Base-by-base conservation (phyloP, 2,113 vertebrate genomes). In the Globicephala melas region DNA sequence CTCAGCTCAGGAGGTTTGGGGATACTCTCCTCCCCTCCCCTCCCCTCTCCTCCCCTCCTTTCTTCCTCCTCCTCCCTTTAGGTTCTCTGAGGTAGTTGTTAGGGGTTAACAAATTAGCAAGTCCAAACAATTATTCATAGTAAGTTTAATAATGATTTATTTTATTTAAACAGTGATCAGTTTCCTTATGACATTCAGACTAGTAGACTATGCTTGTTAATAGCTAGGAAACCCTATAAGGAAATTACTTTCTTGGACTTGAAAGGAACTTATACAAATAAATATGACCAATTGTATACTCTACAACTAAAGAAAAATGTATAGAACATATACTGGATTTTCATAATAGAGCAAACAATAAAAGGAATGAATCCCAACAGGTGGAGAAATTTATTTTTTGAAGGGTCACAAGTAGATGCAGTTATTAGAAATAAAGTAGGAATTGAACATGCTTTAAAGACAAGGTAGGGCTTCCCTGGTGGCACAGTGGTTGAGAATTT, bases 231-330 rank as follows among this genome's bases (percentile, higher is more conserved):
- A 53, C 44, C 58, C 71, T 85, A n/a, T 74, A 79, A 81, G 65
- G 79, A 93, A 94, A 94, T 81, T 70, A 36, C 77, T 95, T 85
- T 67, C 90, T 17, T 95, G 84, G 18, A 63, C 93, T 76, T 63
- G 47, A 97, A 97, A 93, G 41, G 63, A 68, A 55, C 13, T 70
- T 84, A 79, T 23, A 80, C 14, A 96, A 95, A 91, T 89, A 95
- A 91, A 94, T 93, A 95, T 18, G 28, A 44, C 87, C 33, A 93
- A 71, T 68, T 70, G 67, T 84, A 33, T 9, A 67, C 47, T 60
- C 53, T 25, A 89, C n/a, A 74, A 63, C 68, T 92, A 38, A 95
- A 84, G 62, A 91, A 87, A 92, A 88, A 68, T 68, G 12, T 60
- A 38, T 28, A 65, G 15, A 38, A 77, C 11, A 85, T 36, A 41